Evolutionary conservation across 2,113 vertebrate species (phyloP), one percentile per base, ranked within the genome.

Genomic region (Manacus vitellinus): DNA sequence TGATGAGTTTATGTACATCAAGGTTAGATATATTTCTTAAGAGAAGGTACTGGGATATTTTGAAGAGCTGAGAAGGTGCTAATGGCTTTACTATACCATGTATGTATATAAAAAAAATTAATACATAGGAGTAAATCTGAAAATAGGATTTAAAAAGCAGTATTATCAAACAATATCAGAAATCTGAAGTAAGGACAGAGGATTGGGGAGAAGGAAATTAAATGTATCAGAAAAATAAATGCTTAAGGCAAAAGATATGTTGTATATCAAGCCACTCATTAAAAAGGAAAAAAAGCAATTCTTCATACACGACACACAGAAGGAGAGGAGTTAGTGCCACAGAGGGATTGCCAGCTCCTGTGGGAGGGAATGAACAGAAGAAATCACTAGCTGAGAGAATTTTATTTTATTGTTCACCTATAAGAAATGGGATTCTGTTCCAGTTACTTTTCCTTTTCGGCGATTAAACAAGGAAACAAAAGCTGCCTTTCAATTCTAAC

Each of bases 381-480:
- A 86, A 91, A 75, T 70, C 61, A 63, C n/a, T 46, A 59, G 30
- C 67, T 62, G 21, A 85, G 23, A 82, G 33, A 63, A 61, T 33
- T 59, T 71, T 72, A 61, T 37, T 92, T 80, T 77, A 81, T 51
- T 78, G 39, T 52, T 92, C 62, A 83, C 37, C 75, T 63, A 49
- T 20, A 72, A 71, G 30, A 73, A 85, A 76, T 16, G 11, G 10
- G 37, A 85, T 72, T 89, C 59, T 89, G 33, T 63, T 90, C 54
- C 39, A 76, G 51, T 83, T 82, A 49, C 71, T 86, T 68, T 54
- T 59, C n/a, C 61, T 93, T 63, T 93, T 71, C 85, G 52, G 56
- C 43, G 59, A 94, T 81, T 95, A 97, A 95, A 77, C 15, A 76
- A 86, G 47, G 76, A 94, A 95, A 93, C 46, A 95, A 93, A 97